phyloP scores from a whole-genome alignment of 2,888 invertebrate species.

The Alentia gelatinosa region DNA sequence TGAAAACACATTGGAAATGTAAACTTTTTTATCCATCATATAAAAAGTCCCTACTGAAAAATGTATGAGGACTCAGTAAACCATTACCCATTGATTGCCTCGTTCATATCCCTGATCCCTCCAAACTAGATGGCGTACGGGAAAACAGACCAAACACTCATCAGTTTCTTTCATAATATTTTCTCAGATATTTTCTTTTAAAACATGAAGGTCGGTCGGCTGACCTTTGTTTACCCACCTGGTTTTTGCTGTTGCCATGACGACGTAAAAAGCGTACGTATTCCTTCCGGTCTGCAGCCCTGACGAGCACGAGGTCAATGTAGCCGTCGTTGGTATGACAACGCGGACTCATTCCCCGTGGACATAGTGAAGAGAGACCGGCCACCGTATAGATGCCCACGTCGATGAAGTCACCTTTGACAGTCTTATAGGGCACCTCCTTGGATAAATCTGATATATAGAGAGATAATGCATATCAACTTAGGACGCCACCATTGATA shows the following conservation, averaged over 20 bases:
- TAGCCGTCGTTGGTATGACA: constrained; percentile 77
- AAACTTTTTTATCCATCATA: no score
- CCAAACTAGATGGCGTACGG: no score
- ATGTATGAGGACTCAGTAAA: no score
- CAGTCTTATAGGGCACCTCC: constrained; percentile 71
- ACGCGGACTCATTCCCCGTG: constrained; percentile 76
- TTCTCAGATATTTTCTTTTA: no score
- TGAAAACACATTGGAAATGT: no score
- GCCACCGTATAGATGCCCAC: constrained; percentile 73
- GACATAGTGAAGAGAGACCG: constrained; percentile 72
- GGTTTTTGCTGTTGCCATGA: constrained; percentile 77
- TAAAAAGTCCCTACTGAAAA: no score
- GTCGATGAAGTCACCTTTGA: constrained; percentile 74
- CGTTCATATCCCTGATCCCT: no score
- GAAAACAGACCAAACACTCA: no score
- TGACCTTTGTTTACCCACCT: constrained; percentile 71
- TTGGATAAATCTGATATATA: constrained; percentile 46
- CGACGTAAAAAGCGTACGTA: constrained; percentile 75
- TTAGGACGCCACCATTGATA: not conserved
- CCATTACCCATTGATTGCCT: no score
- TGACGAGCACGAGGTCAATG: constrained; percentile 76
- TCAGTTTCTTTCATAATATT: no score
- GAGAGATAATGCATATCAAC: not conserved
- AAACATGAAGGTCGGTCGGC: no score
- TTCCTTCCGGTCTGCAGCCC: constrained; percentile 73